These are phyloP conservation scores for Ellobium chinense DNA, from an alignment of 2,888 invertebrate species.

Conservation along the genomic window DNA sequence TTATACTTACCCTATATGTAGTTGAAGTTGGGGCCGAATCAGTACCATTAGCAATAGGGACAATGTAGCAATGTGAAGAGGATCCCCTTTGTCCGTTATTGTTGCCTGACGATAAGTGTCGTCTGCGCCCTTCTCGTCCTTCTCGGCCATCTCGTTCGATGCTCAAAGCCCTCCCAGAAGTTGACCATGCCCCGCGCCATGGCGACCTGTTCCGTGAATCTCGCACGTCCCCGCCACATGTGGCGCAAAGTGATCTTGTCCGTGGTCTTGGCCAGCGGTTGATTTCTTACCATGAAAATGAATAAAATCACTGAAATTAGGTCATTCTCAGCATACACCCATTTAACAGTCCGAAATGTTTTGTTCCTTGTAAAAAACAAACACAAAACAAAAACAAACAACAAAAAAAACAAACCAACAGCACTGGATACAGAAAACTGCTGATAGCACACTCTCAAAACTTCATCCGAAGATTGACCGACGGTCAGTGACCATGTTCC, in stretches of 20 bases:
- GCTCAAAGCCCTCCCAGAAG: constrained; percentile 4
- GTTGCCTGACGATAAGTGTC: constrained; percentile 8
- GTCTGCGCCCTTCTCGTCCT: constrained; percentile 10
- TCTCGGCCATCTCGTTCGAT: constrained; percentile 30
- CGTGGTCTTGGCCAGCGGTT: too few species aligned
- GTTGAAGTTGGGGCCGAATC: background rate
- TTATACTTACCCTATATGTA: constrained; percentile 7
- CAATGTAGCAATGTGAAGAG: constrained; percentile 27
- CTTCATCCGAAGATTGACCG: too few species aligned
- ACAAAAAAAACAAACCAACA: too few species aligned
- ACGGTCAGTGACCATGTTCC: too few species aligned
- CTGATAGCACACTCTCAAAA: too few species aligned
- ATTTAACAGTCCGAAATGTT: too few species aligned
- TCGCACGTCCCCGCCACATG: constrained; percentile 9
- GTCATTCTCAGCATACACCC: too few species aligned
- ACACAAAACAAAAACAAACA: too few species aligned
- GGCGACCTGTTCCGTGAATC: background rate
- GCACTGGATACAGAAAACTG: too few species aligned
- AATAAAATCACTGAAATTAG: too few species aligned
- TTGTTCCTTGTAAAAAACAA: too few species aligned
- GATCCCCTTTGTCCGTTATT: background rate
- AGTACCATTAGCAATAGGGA: background rate
- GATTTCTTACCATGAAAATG: too few species aligned
- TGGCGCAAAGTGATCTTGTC: constrained; percentile 25
- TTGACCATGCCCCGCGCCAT: constrained; percentile 1